Percentiles rank a stretch among this genome's conserved stretches.
Evolutionary conservation across 2,888 invertebrate species (phyloP).

Genomic region (Amiota communis): DNA sequence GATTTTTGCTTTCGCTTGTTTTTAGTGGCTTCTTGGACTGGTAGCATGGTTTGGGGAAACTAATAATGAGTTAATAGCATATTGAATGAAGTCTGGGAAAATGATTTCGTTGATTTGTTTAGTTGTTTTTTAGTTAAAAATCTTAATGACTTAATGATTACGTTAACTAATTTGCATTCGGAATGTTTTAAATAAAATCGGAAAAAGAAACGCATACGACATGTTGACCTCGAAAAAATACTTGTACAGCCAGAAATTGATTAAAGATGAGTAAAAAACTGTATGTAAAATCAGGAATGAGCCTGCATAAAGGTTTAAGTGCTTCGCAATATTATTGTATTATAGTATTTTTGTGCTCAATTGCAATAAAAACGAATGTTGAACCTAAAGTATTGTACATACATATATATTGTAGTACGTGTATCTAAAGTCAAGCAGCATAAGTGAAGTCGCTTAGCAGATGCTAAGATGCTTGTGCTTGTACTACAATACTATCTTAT

Average conservation of each 20-base stretch:
- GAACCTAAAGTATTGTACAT: not conserved
- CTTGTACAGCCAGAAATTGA: slow-evolving; percentile 18
- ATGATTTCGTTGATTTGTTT: slow-evolving; percentile 6
- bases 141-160: too few species aligned
- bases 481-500: slow-evolving; percentile 44
- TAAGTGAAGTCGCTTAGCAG: slow-evolving; percentile 9
- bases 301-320: not conserved
- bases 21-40: not conserved
- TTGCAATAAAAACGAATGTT: not conserved
- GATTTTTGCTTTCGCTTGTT: slow-evolving; percentile 5
- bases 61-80: not conserved
- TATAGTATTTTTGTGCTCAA: slow-evolving; percentile 18
- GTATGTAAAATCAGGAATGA: too few species aligned
- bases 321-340: slow-evolving; percentile 14
- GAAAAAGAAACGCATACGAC: slow-evolving; percentile 43
- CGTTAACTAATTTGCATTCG: too few species aligned
- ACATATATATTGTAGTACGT: too few species aligned
- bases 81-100: not conserved
- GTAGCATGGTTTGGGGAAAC: not conserved
- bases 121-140: not conserved
- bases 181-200: not conserved
- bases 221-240: slow-evolving; percentile 19
- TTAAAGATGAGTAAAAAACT: not conserved
- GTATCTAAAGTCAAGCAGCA: not conserved
- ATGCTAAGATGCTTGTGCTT: slow-evolving; percentile 21